A percentile compares a stretch with the other conserved stretches of the same genome.
Evolutionary conservation across 1,140 invertebrate genomes (phyloP).

Genomic region (Phthorimaea operculella): DNA sequence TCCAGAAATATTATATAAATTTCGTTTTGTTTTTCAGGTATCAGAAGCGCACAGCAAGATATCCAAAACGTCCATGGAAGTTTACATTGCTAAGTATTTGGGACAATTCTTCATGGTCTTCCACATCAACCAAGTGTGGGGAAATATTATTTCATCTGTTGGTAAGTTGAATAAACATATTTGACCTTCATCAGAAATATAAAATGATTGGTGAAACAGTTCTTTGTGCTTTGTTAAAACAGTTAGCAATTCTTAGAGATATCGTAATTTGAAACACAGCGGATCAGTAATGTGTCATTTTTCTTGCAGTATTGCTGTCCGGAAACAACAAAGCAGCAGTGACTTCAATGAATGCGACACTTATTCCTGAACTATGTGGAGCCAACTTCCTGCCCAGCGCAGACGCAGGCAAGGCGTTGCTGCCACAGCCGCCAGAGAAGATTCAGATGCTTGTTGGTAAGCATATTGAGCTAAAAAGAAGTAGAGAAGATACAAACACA

Average conservation of each 20-base stretch:
- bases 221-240: no score
- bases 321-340: conserved; percentile 51
- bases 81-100: conserved; percentile 84
- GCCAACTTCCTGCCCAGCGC: conserved; percentile 73
- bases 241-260: no score
- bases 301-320: conserved; percentile 54
- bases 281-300: not conserved
- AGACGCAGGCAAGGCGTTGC: conserved; percentile 58
- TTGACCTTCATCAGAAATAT: no score
- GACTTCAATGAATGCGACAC: conserved; percentile 41
- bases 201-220: no score
- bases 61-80: conserved; percentile 74
- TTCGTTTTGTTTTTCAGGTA: conserved; percentile 39
- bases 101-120: conserved; percentile 94
- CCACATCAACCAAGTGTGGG: conserved; percentile 91
- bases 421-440: conserved; percentile 73
- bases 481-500: no score
- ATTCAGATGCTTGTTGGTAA: conserved; percentile 74
- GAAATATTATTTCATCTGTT: conserved; percentile 91
- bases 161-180: conserved; percentile 65
- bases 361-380: conserved; percentile 72
- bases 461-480: no score
- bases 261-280: no score
- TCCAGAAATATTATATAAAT: no score
- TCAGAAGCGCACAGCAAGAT: conserved; percentile 76